Evolutionary conservation across 2,888 invertebrate genomes (phyloP), one percentile per base, ranked within the genome.

Genomic region (Leptinotarsa tumamoca): DNA sequence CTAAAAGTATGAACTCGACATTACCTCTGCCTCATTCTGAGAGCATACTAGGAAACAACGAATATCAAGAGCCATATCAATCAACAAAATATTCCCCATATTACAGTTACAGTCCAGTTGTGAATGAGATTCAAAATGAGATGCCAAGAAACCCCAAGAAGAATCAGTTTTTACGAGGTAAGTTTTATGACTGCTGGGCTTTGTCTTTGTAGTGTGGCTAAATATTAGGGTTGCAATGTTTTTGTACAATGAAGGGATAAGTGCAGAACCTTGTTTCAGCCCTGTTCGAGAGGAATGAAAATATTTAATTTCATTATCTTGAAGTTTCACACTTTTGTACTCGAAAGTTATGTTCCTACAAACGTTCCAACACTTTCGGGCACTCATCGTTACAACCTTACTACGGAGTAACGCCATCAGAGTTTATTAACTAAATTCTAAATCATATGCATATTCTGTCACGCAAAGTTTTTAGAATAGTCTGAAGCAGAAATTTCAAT

Each of bases 61-160:
- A 94, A 86, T 95, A 95, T 88, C 94, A 94, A 85, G 95, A 95
- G 89, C 95, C 95, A 58, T 94, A 94, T 87, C 94, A 94, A 88
- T 93, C 94, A 23, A 89, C 94, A 81, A 93, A 93, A 86, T 94
- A 93, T 85, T 93, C 94, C 17, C 94, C 94, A 3, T 94, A 94
- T 87, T 94, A 94, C 87, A 93, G 93, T 86, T 94, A 94, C 89
- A 94, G 93, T 87, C 93, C 94, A 49, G 93, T 94, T 68, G 90
- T 94, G 84, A 91, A 94, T 89, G 94, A 94, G 89, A 88, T 89
- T 85, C 90, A 94, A 84, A 91, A 94, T 89, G 94, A 94, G 89
- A 88, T 89, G 85, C 90, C 90, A 79, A 91, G 91, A 86, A 90
- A 85, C 82, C 82, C 84, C 78, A 87, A 86, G 72, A 87, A 87